Percentiles rank a stretch among this genome's conserved stretches.
phyloP scores from a whole-genome alignment of 1,140 invertebrate genomes.

The Rhagoletis zephyria region DNA sequence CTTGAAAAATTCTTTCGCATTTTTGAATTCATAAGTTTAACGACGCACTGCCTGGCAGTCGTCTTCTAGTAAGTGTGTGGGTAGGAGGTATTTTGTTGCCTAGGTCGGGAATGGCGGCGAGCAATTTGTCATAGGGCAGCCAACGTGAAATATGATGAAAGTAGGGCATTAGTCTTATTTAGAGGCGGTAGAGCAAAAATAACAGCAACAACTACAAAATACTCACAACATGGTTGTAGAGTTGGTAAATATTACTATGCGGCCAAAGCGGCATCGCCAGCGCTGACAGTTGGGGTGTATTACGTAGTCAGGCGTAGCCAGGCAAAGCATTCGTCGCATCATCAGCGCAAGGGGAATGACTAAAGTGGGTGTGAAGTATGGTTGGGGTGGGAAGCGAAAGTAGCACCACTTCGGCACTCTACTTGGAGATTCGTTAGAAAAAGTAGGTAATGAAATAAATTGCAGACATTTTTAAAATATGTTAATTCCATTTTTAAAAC shows the following conservation, averaged over 20 bases:
- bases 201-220: constrained; percentile 6
- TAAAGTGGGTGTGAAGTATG: background rate
- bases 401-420: constrained; percentile 23
- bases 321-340: background rate
- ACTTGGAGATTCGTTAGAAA: constrained; percentile 32
- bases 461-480: constrained; percentile 55
- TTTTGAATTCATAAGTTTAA: constrained; percentile 49
- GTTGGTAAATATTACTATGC: background rate
- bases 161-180: constrained; percentile 54
- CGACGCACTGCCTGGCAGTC: constrained; percentile 8
- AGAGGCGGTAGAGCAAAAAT: background rate
- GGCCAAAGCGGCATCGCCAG: background rate
- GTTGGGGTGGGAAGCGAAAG: background rate
- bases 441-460: constrained; percentile 55
- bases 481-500: constrained; percentile 53
- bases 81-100: background rate
- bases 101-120: constrained; percentile 42
- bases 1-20: constrained; percentile 52
- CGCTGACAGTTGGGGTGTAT: background rate
- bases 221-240: background rate
- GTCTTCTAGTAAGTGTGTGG: background rate
- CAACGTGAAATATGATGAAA: constrained; percentile 53
- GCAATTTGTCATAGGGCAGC: constrained; percentile 52
- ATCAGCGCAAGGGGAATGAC: background rate
- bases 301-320: background rate